phyloP scores from a whole-genome alignment of 2,113 vertebrate genomes.

The Tupaia chinensis region DNA sequence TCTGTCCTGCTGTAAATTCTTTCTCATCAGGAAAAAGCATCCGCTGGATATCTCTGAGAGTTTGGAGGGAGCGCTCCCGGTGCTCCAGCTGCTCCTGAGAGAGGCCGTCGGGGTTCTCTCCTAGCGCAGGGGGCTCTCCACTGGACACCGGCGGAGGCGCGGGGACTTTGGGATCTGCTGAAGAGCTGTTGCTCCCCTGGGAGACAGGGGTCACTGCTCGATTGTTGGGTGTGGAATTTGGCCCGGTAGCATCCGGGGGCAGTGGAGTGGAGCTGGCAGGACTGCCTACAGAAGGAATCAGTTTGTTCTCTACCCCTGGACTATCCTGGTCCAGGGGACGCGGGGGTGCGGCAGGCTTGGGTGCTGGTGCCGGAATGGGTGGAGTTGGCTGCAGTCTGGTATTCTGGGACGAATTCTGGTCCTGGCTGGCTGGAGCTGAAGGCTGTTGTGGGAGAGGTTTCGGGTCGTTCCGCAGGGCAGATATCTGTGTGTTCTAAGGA shows the following conservation, averaged over 20 bases:
- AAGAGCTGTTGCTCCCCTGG: conserved; percentile 91
- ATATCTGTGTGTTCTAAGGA: conserved; percentile 93
- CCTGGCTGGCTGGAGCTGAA: conserved; percentile 87
- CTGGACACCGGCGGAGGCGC: conserved; percentile 91
- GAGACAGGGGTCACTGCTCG: conserved; percentile 89
- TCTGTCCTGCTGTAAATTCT: conserved; percentile 91
- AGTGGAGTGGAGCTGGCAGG: conserved; percentile 91
- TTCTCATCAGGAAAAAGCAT: conserved; percentile 99
- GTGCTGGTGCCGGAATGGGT: conserved; percentile 87
- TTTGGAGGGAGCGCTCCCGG: conserved; percentile 97
- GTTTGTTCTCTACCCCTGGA: conserved; percentile 94
- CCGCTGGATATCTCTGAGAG: conserved; percentile 97
- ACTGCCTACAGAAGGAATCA: conserved; percentile 90
- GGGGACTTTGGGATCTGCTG: conserved; percentile 89
- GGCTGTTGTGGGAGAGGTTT: conserved; percentile 91
- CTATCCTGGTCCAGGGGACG: conserved; percentile 92
- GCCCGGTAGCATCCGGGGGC: conserved; percentile 90
- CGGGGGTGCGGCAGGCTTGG: conserved; percentile 84
- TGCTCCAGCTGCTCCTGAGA: conserved; percentile 99
- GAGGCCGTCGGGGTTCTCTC: conserved; percentile 97
- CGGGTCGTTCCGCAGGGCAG: conserved; percentile 92
- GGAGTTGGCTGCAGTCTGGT: conserved; percentile 95
- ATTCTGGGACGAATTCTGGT: conserved; percentile 95
- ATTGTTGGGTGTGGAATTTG: conserved; percentile 90
- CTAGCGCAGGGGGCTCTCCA: conserved; percentile 93